These are phyloP conservation scores for Sylvietta virens DNA, from an alignment of 2,113 vertebrate genomes.

Conservation along the genomic window DNA sequence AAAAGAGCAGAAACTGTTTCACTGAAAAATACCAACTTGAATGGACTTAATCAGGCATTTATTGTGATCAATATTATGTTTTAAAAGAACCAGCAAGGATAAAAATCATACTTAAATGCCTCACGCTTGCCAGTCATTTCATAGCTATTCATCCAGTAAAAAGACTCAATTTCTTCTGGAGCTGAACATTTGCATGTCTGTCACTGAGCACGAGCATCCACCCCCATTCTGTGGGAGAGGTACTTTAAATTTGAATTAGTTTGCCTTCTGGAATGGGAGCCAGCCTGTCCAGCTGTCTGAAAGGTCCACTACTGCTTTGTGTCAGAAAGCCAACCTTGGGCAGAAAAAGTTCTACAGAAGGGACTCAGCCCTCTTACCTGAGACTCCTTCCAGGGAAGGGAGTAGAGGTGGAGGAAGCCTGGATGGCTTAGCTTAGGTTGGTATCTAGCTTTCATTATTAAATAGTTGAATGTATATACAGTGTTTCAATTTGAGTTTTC, in stretches of 20 bases:
- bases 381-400: not conserved
- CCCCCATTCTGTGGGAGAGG: not conserved
- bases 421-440: not conserved
- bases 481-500: not conserved
- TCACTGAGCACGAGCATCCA: not conserved
- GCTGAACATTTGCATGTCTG: not conserved
- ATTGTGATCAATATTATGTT: not conserved
- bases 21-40: not conserved
- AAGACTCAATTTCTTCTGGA: not conserved
- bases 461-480: not conserved
- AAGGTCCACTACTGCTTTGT: not conserved
- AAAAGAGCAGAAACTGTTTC: not conserved
- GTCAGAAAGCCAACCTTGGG: not conserved
- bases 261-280: not conserved
- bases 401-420: not conserved
- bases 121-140: not conserved
- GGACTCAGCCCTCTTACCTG: not conserved
- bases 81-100: not conserved
- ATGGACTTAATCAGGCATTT: not conserved
- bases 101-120: not conserved
- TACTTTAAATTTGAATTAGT: not conserved
- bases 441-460: not conserved
- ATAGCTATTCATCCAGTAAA: not conserved
- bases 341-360: not conserved
- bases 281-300: not conserved